These are phyloP conservation scores for Mellilla xanthometata DNA, from an alignment of 2,888 invertebrate genomes.

Conservation along the genomic window DNA sequence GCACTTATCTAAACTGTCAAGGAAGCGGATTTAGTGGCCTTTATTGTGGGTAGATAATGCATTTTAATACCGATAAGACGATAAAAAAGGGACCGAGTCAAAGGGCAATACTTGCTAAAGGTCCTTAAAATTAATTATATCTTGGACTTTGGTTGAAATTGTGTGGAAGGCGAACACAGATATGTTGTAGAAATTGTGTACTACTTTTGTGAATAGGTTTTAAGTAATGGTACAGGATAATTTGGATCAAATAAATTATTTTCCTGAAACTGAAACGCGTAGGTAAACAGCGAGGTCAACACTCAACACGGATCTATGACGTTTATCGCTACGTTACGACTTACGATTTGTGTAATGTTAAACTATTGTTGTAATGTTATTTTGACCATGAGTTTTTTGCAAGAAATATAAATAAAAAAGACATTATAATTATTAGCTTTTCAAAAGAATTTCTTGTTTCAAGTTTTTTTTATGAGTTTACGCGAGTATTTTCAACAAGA, in stretches of 20 bases:
- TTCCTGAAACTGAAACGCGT: neutral
- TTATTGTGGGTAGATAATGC: conserved; percentile 59
- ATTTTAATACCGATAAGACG: conserved; percentile 39
- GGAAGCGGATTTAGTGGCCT: conserved; percentile 47
- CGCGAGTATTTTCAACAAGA: too few species aligned
- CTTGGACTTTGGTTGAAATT: conserved; percentile 11
- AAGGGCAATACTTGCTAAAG: conserved; percentile 34
- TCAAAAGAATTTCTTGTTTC: too few species aligned
- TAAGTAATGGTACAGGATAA: neutral
- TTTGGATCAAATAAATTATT: neutral
- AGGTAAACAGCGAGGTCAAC: neutral
- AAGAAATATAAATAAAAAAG: too few species aligned
- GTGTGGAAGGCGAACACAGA: conserved; percentile 15
- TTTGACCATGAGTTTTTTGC: too few species aligned
- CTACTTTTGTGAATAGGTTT: conserved; percentile 2
- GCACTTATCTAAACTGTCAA: conserved; percentile 45
- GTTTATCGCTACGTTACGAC: too few species aligned
- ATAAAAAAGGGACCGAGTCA: conserved; percentile 39
- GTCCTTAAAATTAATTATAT: too few species aligned
- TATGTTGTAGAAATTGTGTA: neutral
- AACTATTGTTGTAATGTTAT: too few species aligned
- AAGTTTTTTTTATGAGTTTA: too few species aligned
- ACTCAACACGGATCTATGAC: too few species aligned
- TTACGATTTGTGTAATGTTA: too few species aligned
- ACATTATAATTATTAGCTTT: too few species aligned